A percentile compares a stretch with the other conserved stretches of the same genome.
These are phyloP conservation scores for Phrynocephalus guinanensis DNA, from an alignment of 2,797 vertebrate genomes.

Conservation along the genomic window DNA sequence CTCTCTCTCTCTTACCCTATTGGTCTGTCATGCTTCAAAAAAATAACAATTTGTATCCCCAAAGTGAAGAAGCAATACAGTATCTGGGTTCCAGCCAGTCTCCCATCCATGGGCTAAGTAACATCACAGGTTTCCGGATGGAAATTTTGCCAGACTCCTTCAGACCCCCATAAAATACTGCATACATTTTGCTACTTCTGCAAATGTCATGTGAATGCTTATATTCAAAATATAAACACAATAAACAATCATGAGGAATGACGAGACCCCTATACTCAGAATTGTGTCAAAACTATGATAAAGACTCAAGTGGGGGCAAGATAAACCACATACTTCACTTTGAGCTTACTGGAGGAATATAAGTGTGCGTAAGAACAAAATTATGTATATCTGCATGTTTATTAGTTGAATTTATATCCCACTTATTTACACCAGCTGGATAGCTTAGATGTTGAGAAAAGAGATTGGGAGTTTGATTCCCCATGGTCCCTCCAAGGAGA, in stretches of 20 bases:
- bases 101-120: not conserved
- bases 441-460: too few relatives aligned
- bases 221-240: not conserved
- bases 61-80: not conserved
- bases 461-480: too few relatives aligned
- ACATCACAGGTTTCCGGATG: not conserved
- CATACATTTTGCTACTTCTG: not conserved
- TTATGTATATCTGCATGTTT: too few relatives aligned
- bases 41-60: not conserved
- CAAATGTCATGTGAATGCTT: not conserved
- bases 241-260: not conserved
- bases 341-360: too few relatives aligned
- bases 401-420: too few relatives aligned
- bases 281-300: not conserved
- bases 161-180: not conserved
- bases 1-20: not conserved
- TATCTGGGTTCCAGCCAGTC: not conserved
- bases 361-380: too few relatives aligned
- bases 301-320: too few relatives aligned
- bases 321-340: too few relatives aligned
- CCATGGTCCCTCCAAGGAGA: too few relatives aligned
- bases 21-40: not conserved
- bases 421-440: too few relatives aligned
- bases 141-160: not conserved
- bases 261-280: not conserved